phyloP scores from a whole-genome alignment of 92 coral and sea anemone genomes.

The Desmophyllum pertusum region DNA sequence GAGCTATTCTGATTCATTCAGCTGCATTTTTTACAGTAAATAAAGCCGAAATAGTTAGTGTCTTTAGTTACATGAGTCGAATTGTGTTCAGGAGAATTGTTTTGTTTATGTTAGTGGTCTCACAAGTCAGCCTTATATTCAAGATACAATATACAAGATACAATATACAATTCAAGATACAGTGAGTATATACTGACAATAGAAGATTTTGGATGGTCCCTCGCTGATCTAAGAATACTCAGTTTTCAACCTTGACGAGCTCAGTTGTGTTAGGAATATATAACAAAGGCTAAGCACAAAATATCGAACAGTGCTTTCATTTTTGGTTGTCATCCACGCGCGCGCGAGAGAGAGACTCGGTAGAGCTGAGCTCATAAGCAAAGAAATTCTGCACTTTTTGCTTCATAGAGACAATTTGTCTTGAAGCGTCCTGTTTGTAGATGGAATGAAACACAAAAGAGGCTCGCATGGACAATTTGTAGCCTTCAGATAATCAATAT shows the following conservation, averaged over 20 bases:
- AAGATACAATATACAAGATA: background rate
- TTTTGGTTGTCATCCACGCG: background rate
- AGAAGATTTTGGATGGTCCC: background rate
- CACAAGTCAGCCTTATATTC: background rate
- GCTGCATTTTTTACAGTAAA: too few species aligned
- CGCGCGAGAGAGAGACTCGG: background rate
- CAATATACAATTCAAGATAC: background rate
- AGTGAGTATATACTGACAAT: too few species aligned
- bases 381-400: background rate
- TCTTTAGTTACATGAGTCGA: too few species aligned
- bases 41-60: too few species aligned
- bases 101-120: background rate
- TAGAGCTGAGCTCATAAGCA: background rate
- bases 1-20: background rate
- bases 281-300: background rate
- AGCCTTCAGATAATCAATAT: background rate
- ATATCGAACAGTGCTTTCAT: background rate
- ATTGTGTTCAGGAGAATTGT: background rate
- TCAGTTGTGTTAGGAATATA: background rate
- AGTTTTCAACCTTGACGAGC: background rate
- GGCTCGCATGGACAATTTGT: background rate
- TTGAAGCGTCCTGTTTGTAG: background rate
- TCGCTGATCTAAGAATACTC: background rate
- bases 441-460: background rate
- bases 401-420: background rate